These are phyloP conservation scores for Oryzias sinensis DNA, from an alignment of 2,797 vertebrate species.

Conservation along the genomic window DNA sequence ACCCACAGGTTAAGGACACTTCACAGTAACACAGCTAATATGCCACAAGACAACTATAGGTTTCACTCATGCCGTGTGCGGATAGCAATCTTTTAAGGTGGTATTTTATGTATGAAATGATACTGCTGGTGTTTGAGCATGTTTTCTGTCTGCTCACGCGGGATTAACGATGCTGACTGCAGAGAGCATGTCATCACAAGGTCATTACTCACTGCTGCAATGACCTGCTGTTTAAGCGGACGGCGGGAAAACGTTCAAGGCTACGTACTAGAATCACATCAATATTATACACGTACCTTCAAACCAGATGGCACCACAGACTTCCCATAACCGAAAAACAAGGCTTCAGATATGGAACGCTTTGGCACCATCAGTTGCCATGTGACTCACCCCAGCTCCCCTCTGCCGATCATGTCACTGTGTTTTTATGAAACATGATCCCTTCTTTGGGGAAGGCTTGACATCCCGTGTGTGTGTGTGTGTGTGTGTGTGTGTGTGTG, in stretches of 20 bases:
- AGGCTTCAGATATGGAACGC: slow-evolving; percentile 4
- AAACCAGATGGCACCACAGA: slow-evolving; percentile 52
- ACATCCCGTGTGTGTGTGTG: slow-evolving; percentile 25
- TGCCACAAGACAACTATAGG: background rate
- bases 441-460: slow-evolving; percentile 15
- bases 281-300: slow-evolving; percentile 28
- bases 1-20: slow-evolving; percentile 26
- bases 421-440: slow-evolving; percentile 56
- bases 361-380: slow-evolving; percentile 29
- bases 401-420: slow-evolving; percentile 29
- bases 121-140: background rate
- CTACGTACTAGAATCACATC: slow-evolving; percentile 27
- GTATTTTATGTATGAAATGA: background rate
- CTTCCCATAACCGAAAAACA: too few relatives aligned
- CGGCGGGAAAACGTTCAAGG: slow-evolving; percentile 18
- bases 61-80: slow-evolving; percentile 1
- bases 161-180: slow-evolving; percentile 29
- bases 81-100: background rate
- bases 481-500: too few relatives aligned
- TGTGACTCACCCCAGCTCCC: slow-evolving; percentile 31
- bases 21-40: slow-evolving; percentile 10
- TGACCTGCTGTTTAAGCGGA: slow-evolving; percentile 23
- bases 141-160: slow-evolving; percentile 23
- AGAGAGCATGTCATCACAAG: slow-evolving; percentile 21
- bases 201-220: slow-evolving; percentile 29